Base-by-base conservation (phyloP, 2,888 invertebrate genomes). In the Trilocha varians region DNA sequence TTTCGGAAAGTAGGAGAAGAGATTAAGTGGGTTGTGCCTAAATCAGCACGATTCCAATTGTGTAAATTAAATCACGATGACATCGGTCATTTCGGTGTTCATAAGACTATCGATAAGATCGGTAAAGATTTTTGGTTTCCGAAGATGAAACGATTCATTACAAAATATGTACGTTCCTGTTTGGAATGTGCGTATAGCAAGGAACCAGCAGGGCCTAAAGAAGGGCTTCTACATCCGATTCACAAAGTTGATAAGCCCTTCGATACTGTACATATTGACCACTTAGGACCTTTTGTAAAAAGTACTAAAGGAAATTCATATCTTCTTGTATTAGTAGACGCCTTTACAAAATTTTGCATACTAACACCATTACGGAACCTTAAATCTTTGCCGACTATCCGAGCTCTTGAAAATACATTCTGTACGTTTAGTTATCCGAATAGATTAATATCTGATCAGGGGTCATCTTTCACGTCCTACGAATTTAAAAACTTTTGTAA, bases 121-220 rank as follows among this genome's bases (percentile, higher is more conserved):
- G 44, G 40, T 18, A 9, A 32, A 2, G 4, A 39, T 8, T 50
- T 44, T 40, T 50, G 48, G 50, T 50, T 50, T 39, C 32, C 45
- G 1, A 38, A 40, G 5, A 44, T 50, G 45, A 18, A 39, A 32
- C 32, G 39, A 11, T 46, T 49, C 40, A 25, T 42, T 6, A 44
- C 42, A 11, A 51, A 51, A 36, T 49, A 53, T 38, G 48, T 53
- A 1, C 40, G 38, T 13, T 37, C 46, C 0, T 50, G 49, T 40
- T 17, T 50, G 13, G 42, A 46, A 14, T 53, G 51, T 38, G 45
- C 34, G 4, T 34, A 34, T 11, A 11, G 34, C 13, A 34, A 34
- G 11, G 34, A 11, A 34, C 5, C n/a, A n/a, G n/a, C n/a, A n/a
- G n/a, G n/a, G n/a, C n/a, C n/a, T n/a, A n/a, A n/a, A 34, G 5